These are phyloP conservation scores for Panopea generosa DNA, from an alignment of 2,888 invertebrate species.

Conservation along the genomic window DNA sequence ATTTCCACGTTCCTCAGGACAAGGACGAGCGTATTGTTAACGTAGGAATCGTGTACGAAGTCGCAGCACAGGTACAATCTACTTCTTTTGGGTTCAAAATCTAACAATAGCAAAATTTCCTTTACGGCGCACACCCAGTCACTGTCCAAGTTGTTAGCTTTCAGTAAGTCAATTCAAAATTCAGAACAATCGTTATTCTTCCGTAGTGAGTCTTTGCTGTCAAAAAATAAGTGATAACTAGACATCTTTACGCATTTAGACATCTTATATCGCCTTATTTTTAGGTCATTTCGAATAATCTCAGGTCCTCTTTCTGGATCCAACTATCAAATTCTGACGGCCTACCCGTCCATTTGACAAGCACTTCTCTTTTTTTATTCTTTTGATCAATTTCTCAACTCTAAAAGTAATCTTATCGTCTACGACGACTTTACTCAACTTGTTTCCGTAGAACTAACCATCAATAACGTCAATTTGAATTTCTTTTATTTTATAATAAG, in stretches of 20 bases:
- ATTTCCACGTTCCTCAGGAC: constrained; percentile 30
- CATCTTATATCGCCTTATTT: no score
- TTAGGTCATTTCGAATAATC: not conserved
- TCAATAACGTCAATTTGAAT: constrained; percentile 9
- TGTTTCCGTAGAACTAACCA: constrained; percentile 30
- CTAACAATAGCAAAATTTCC: constrained; percentile 18
- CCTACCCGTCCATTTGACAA: constrained; percentile 34
- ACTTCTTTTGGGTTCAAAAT: constrained; percentile 22
- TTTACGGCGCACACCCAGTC: constrained; percentile 26
- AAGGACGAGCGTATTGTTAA: constrained; percentile 12
- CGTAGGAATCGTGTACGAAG: constrained; percentile 26
- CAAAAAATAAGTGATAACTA: constrained; percentile 12
- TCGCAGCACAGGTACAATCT: constrained; percentile 38
- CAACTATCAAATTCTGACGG: constrained; percentile 15
- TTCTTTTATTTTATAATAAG: constrained; percentile 25
- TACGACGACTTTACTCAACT: constrained; percentile 23
- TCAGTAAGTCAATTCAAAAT: constrained; percentile 34
- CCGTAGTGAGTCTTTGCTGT: constrained; percentile 21
- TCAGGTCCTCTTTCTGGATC: not conserved
- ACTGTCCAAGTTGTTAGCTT: constrained; percentile 29
- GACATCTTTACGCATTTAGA: constrained; percentile 12
- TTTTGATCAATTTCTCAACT: constrained; percentile 27
- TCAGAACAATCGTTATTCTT: constrained; percentile 31
- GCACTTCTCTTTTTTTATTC: not conserved
- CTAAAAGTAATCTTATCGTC: constrained; percentile 15